A percentile compares a stretch with the other conserved stretches of the same genome.
Conservation (phyloP, 2,888 invertebrate species). For the Volucella inanis region DNA sequence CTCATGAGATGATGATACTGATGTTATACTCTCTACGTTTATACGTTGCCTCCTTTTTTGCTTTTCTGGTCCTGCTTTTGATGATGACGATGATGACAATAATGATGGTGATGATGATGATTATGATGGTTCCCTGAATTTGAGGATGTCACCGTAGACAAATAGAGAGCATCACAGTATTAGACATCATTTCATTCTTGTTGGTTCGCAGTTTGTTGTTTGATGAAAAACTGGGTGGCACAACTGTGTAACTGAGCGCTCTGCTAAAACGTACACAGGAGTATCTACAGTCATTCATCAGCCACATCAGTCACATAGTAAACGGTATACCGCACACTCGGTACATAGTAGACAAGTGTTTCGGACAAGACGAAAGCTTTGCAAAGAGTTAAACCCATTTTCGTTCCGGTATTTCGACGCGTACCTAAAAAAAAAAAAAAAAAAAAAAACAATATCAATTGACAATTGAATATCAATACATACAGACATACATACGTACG, state of each 20-base stretch:
- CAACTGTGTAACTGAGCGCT: constrained; percentile 54
- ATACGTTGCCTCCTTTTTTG: not conserved
- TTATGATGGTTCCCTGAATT: constrained; percentile 62
- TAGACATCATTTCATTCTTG: constrained; percentile 66
- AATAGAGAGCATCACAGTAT: constrained; percentile 71
- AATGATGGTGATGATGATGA: constrained; percentile 41
- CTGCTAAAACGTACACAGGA: not conserved
- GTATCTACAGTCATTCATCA: not conserved
- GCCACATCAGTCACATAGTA: not conserved
- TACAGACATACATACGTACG: no score
- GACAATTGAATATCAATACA: no score
- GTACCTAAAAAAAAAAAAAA: not conserved
- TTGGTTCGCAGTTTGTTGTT: constrained; percentile 66
- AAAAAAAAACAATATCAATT: constrained; percentile 48
- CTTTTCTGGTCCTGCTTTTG: constrained; percentile 14
- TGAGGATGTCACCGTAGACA: constrained; percentile 73
- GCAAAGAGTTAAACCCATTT: constrained; percentile 55
- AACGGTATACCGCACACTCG: not conserved
- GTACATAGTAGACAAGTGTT: constrained; percentile 14
- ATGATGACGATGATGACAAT: constrained; percentile 32
- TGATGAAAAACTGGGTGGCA: constrained; percentile 52
- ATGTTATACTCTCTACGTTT: constrained; percentile 11
- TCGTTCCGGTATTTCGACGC: constrained; percentile 34
- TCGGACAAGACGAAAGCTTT: constrained; percentile 35
- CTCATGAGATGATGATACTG: constrained; percentile 65